Conservation (phyloP, 2,797 vertebrate genomes). For the Percopsis omiscomaycus region DNA sequence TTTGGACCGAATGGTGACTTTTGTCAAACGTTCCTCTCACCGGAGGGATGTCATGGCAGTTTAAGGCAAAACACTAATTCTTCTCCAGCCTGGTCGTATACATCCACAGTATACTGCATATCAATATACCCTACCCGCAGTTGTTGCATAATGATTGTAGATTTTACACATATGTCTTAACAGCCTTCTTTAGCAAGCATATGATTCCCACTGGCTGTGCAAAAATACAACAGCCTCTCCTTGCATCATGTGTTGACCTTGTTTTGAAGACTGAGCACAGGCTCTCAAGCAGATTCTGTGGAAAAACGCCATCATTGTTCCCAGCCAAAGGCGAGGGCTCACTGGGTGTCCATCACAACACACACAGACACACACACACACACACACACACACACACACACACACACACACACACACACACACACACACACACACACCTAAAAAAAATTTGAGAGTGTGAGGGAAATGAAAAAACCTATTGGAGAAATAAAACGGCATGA, state of each 20-base stretch:
- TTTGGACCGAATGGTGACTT: too few relatives aligned
- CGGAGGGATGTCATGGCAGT: too few relatives aligned
- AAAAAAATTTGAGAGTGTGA: not conserved
- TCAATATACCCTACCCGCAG: too few relatives aligned
- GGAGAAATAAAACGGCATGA: not conserved
- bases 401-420: constrained; percentile 26
- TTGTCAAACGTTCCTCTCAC: too few relatives aligned
- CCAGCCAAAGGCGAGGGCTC: constrained; percentile 17
- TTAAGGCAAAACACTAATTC: too few relatives aligned
- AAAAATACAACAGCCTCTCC: constrained; percentile 35
- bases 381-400: not conserved
- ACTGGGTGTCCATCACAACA: constrained; percentile 26
- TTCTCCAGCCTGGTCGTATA: too few relatives aligned
- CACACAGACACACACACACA: constrained; percentile 23
- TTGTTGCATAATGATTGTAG: too few relatives aligned
- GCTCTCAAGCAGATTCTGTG: constrained; percentile 47
- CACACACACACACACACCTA: not conserved
- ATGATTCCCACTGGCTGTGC: constrained; percentile 37
- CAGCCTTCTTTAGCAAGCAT: constrained; percentile 17
- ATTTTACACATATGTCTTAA: not conserved
- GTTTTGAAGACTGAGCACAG: constrained; percentile 46
- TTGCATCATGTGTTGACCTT: constrained; percentile 56
- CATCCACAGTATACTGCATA: too few relatives aligned
- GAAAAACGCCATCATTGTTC: constrained; percentile 63
- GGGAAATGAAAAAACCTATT: not conserved